Percentiles rank a stretch among this genome's conserved stretches.
These are phyloP conservation scores for Drosophila melanogaster DNA, from an alignment of 1,140 invertebrate species.

Conservation along the genomic window DNA sequence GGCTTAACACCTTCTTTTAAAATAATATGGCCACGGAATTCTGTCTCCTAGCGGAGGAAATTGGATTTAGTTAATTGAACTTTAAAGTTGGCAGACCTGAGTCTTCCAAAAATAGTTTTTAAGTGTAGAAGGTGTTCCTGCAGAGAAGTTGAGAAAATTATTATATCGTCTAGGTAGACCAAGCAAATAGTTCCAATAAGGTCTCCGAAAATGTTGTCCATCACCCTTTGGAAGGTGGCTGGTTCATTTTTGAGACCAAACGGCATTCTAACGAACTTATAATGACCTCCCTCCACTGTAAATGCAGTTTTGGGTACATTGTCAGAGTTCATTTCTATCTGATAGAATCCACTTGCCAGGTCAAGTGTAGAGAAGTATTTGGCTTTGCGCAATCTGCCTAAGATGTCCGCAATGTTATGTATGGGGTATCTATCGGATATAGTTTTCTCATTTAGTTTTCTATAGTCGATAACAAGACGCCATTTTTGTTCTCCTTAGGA, in stretches of 20 bases:
- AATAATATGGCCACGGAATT: neutral
- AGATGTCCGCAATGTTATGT: too few relatives aligned
- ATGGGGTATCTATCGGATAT: neutral
- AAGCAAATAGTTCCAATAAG: too few relatives aligned
- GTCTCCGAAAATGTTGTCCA: too few relatives aligned
- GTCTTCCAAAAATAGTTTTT: constrained; percentile 10
- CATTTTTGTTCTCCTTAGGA: constrained; percentile 9
- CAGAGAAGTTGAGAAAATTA: neutral
- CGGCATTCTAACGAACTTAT: too few relatives aligned
- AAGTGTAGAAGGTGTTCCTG: constrained; percentile 4
- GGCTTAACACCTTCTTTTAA: neutral
- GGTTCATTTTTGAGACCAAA: too few relatives aligned
- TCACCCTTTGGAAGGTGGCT: too few relatives aligned
- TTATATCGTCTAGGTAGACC: too few relatives aligned
- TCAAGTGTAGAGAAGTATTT: too few relatives aligned
- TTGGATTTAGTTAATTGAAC: neutral
- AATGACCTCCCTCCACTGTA: too few relatives aligned
- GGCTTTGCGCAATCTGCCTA: too few relatives aligned
- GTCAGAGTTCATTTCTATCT: neutral
- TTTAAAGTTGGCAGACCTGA: constrained; percentile 11
- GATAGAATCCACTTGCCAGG: too few relatives aligned
- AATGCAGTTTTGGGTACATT: neutral
- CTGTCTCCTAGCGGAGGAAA: neutral
- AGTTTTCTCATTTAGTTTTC: constrained; percentile 14
- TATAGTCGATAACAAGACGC: constrained; percentile 11